Base-by-base conservation (phyloP, 2,888 invertebrate species). In the Megamerina dolium region DNA sequence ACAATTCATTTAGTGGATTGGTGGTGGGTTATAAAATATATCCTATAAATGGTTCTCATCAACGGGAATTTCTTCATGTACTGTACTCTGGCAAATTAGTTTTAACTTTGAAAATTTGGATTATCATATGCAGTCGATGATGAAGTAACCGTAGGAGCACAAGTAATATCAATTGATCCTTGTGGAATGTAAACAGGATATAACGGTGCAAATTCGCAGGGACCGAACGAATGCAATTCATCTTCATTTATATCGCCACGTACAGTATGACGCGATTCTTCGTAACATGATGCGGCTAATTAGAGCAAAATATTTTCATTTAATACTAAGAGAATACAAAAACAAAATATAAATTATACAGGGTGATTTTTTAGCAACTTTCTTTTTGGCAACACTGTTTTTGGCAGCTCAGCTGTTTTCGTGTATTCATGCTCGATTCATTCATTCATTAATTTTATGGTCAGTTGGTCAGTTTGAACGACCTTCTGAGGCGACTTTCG, bases 181-280 rank as follows among this genome's bases (percentile, higher is more conserved):
- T 23, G 55, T 41, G 65, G 54, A 44, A 55, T 54, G 37, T 63
- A 70, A 4, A 70, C 70, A 0, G 70, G 70, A 61, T 70, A 70
- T 9, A 69, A 49, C 2, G 70, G 70, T 2, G 68, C 51, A 51
- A 69, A 70, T 40, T 60, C 63, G 37, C 58, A 59, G 14, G 46
- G 43, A 0, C 59, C 63, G 31, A 64, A 57, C 1, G 61, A 54
- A 30, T 60, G 53, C 18, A 66, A 55, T 20, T 62, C 64, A 36
- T 64, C 64, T 21, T 62, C 67, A 34, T 61, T 58, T 27, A 65
- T 60, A 14, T 62, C 59, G 32, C 58, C 59, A 14, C 61, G 57
- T 4, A 59, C 41, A 9, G 67, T 58, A 55, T 68, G 61, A 12
- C 58, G 43, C 3, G 66, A 64, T 41, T 68, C 68, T 48, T 68